Base-by-base conservation (phyloP, 2,797 vertebrate species). In the Danio aesculapii region DNA sequence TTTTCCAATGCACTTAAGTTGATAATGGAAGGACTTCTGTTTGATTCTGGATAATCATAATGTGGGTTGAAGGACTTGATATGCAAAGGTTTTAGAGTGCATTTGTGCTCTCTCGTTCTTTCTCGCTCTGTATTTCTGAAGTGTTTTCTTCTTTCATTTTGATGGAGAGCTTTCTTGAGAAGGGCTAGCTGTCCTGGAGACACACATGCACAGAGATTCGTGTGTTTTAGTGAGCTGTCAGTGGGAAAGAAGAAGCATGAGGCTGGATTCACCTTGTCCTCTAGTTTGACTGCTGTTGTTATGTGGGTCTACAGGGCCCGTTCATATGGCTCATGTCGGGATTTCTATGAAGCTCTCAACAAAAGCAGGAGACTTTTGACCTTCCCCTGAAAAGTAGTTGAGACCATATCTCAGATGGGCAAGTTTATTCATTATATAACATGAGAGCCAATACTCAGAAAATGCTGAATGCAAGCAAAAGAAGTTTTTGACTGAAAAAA, bases 31-130 rank as follows among this genome's bases (percentile, higher is more conserved):
- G 47, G 46, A 68, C 43, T 57, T 50, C 58, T 61, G 62, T 57
- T 74, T 71, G 19, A 82, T 72, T 55, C 41, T 21, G 3, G 63
- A 59, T 61, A 12, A 62, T 66, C 21, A 80, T 59, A 68, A 62
- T 47, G 74, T 86, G 63, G 57, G 77, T 64, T 49, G 67, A 62
- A 72, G 41, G 30, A 61, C 17, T 47, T 67, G 41, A 46, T 57
- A 58, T 71, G 55, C 69, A 81, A 79, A 74, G 49, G 73, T 49
- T 73, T 82, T 82, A 46, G 75, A 75, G 75, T 69, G 58, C 67
- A 72, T 49, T 53, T 30, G 30, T 59, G 66, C 66, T 70, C 49
- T 76, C 16, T 55, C 19, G 11, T 39, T 62, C 57, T 72, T 11
- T 55, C 58, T 66, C 50, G 52, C 75, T 70, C 61, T 44, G 7